These are phyloP conservation scores for Thalpophila matura DNA, from an alignment of 2,888 invertebrate genomes.

Conservation along the genomic window DNA sequence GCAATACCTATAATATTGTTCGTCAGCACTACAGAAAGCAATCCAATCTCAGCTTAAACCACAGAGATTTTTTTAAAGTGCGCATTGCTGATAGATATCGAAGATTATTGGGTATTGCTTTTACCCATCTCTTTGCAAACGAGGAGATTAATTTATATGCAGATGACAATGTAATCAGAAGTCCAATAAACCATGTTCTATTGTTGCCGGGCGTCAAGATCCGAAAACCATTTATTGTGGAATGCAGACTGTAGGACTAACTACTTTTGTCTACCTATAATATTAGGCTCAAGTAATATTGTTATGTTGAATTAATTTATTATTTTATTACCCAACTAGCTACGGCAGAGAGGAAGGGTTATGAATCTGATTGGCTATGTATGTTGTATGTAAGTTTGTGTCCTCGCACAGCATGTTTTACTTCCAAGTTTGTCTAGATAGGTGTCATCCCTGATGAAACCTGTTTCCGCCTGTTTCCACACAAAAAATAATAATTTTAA, in stretches of 20 bases:
- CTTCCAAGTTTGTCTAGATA: no score
- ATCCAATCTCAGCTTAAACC: background rate
- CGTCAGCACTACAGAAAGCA: no score
- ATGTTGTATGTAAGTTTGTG: no score
- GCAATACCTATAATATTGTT: background rate
- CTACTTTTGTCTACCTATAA: background rate
- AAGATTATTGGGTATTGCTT: background rate
- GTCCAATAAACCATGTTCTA: slow-evolving; percentile 12
- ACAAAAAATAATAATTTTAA: no score
- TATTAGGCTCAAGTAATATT: no score
- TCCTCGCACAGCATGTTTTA: no score
- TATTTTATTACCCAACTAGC: no score
- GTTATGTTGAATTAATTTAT: no score
- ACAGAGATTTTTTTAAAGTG: background rate
- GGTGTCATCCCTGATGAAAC: no score
- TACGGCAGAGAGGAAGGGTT: no score
- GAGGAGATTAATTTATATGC: slow-evolving; percentile 16
- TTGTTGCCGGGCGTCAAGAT: slow-evolving; percentile 2
- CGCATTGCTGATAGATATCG: background rate
- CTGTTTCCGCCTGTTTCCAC: no score
- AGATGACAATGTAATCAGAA: slow-evolving; percentile 32
- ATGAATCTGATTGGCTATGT: no score
- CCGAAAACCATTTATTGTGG: background rate
- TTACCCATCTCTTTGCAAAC: background rate
- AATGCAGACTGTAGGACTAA: background rate